These are phyloP conservation scores for Turritopsis dohrnii DNA, from an alignment of 30 jellyfish, hydroid and myxozoan genomes.

Conservation along the genomic window DNA sequence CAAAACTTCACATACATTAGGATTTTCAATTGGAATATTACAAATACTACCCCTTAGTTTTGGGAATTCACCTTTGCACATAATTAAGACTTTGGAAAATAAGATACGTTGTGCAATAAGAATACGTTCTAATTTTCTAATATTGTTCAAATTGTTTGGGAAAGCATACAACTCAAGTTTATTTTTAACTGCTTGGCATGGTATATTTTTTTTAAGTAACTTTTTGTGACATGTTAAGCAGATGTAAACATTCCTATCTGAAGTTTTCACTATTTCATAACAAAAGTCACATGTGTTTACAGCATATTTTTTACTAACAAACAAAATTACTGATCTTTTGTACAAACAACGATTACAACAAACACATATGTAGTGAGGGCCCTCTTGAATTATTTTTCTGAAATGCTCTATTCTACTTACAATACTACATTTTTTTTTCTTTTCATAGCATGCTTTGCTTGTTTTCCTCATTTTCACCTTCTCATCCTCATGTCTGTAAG, in stretches of 20 bases:
- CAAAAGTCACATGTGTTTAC: neutral
- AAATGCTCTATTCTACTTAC: neutral
- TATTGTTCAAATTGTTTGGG: neutral
- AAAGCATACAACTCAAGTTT: neutral
- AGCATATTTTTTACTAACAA: no score
- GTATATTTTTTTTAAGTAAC: conserved; percentile 18
- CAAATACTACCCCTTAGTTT: conserved; percentile 3
- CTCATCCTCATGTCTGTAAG: neutral
- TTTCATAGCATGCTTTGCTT: no score
- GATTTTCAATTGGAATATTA: conserved; percentile 6
- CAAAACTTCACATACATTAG: neutral
- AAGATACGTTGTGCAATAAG: conserved; percentile 9
- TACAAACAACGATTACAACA: neutral
- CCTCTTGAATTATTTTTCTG: neutral
- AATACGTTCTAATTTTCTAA: conserved; percentile 8
- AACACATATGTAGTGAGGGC: no score
- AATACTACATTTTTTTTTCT: neutral
- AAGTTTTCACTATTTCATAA: neutral
- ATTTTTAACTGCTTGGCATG: conserved; percentile 30
- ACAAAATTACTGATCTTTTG: neutral
- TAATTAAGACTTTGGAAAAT: neutral
- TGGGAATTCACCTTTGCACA: conserved; percentile 9
- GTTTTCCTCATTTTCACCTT: neutral
- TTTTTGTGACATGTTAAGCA: conserved; percentile 22
- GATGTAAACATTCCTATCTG: neutral